Percentiles rank a stretch among this genome's conserved stretches.
Evolutionary conservation across 2,113 vertebrate genomes (phyloP).

Genomic region (Cromileptes altivelis): DNA sequence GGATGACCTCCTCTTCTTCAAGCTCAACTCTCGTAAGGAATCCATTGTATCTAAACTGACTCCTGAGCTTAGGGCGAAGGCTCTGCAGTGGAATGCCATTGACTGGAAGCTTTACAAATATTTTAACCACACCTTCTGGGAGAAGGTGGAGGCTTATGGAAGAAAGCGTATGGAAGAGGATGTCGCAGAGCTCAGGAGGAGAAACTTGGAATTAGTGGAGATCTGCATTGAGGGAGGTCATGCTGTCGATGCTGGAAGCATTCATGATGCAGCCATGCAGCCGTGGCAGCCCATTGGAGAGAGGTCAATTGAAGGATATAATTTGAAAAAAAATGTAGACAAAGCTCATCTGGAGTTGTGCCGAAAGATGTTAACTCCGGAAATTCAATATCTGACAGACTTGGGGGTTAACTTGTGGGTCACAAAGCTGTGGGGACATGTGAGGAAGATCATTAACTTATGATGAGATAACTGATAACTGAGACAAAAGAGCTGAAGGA

Average conservation of each 20-base stretch:
- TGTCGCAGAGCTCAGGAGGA: slow-evolving; percentile 83
- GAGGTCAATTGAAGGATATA: slow-evolving; percentile 93
- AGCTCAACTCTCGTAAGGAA: slow-evolving; percentile 89
- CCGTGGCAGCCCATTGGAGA: slow-evolving; percentile 93
- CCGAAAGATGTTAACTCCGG: slow-evolving; percentile 91
- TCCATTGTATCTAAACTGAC: slow-evolving; percentile 85
- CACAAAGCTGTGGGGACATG: slow-evolving; percentile 88
- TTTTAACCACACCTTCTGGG: slow-evolving; percentile 92
- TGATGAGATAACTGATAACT: slow-evolving; percentile 62
- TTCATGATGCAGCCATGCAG: slow-evolving; percentile 89
- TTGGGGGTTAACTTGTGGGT: slow-evolving; percentile 92
- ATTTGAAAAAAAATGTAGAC: slow-evolving; percentile 90
- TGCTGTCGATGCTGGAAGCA: slow-evolving; percentile 85
- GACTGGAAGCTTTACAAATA: slow-evolving; percentile 90
- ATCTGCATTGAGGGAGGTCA: slow-evolving; percentile 90
- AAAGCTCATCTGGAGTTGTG: slow-evolving; percentile 87
- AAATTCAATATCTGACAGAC: slow-evolving; percentile 92
- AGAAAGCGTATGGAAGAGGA: slow-evolving; percentile 87
- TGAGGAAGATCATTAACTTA: slow-evolving; percentile 87
- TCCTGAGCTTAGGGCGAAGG: slow-evolving; percentile 85
- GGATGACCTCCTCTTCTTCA: slow-evolving; percentile 92
- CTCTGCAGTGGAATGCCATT: slow-evolving; percentile 88
- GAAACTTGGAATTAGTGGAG: slow-evolving; percentile 88
- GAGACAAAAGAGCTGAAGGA: background rate
- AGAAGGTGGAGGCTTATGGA: slow-evolving; percentile 88